phyloP scores from a whole-genome alignment of 2,113 vertebrate species.

The Sebastes schlegelii region DNA sequence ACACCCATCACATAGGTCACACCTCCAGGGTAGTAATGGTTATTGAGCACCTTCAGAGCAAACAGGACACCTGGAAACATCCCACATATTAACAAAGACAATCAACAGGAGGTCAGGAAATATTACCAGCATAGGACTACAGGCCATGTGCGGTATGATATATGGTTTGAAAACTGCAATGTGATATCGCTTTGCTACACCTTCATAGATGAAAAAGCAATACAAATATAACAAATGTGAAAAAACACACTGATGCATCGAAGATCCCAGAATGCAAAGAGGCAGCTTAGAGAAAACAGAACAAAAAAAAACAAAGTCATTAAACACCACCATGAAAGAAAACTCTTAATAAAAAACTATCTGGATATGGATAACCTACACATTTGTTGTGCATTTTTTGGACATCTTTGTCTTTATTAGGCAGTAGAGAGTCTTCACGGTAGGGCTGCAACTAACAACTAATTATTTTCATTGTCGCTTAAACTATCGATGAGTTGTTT shows the following conservation, averaged over 20 bases:
- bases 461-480: too few species aligned
- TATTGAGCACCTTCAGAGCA: slow-evolving; percentile 94
- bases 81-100: background rate
- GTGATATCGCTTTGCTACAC: too few species aligned
- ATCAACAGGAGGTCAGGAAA: background rate
- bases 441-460: too few species aligned
- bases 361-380: too few species aligned
- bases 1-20: slow-evolving; percentile 87
- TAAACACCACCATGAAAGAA: background rate
- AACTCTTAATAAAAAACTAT: background rate
- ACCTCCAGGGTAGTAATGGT: slow-evolving; percentile 90
- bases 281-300: background rate
- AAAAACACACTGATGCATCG: background rate
- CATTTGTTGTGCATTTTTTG: too few species aligned
- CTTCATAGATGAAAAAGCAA: background rate
- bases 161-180: background rate
- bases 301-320: background rate
- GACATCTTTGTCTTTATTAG: too few species aligned
- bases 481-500: too few species aligned
- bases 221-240: background rate
- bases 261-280: background rate
- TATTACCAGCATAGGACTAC: background rate
- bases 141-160: too few species aligned
- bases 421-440: too few species aligned
- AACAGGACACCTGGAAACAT: slow-evolving; percentile 91